A percentile compares a stretch with the other conserved stretches of the same genome.
phyloP scores from a whole-genome alignment of 2,797 vertebrate genomes.

The Euthynnus affinis region DNA sequence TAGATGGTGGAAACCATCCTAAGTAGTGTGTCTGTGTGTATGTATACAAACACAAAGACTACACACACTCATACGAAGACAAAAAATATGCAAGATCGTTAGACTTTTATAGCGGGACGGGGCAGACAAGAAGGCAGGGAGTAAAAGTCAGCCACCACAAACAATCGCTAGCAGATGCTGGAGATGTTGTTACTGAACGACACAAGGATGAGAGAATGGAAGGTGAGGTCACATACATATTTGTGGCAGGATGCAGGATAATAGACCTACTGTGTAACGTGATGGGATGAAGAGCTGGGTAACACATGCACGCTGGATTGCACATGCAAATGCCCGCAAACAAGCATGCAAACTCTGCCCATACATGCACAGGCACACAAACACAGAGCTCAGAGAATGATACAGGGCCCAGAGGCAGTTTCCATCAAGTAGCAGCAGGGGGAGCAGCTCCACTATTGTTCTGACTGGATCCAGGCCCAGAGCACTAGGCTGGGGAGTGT shows the following conservation, averaged over 20 bases:
- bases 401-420: constrained; percentile 83
- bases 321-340: constrained; percentile 45
- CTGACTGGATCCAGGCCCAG: constrained; percentile 70
- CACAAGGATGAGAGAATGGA: constrained; percentile 65
- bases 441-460: constrained; percentile 98
- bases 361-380: constrained; percentile 15
- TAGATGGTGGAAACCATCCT: constrained; percentile 22
- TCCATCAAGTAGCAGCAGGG: constrained; percentile 92
- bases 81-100: constrained; percentile 85
- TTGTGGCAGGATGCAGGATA: constrained; percentile 75
- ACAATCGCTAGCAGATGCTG: constrained; percentile 76
- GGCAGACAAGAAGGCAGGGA: constrained; percentile 79
- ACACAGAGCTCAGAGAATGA: constrained; percentile 56
- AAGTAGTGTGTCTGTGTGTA: background rate
- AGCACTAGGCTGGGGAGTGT: constrained; percentile 46
- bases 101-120: constrained; percentile 86
- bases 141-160: constrained; percentile 82
- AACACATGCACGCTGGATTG: constrained; percentile 27
- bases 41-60: constrained; percentile 19
- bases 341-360: constrained; percentile 23
- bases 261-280: constrained; percentile 66
- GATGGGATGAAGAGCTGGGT: constrained; percentile 38
- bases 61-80: constrained; percentile 16
- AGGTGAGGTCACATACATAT: constrained; percentile 77
- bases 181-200: constrained; percentile 52